phyloP scores from a whole-genome alignment of 2,797 vertebrate genomes.

The Hafferia zeledoni region DNA sequence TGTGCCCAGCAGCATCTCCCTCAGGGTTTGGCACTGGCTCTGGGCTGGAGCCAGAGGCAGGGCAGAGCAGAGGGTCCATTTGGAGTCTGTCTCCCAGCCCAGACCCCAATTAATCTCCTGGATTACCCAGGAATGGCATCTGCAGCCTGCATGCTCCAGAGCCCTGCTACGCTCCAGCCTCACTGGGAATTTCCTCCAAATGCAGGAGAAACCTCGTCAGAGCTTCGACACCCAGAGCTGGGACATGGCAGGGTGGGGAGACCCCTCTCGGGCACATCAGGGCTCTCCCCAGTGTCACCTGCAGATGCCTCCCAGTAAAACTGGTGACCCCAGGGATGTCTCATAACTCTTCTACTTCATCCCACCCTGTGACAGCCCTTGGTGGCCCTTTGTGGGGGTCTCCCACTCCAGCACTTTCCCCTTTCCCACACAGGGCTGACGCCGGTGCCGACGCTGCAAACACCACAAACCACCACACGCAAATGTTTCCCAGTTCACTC shows the following conservation, averaged over 20 bases:
- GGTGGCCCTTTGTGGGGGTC: not conserved
- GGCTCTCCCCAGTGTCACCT: not conserved
- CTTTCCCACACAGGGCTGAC: not conserved
- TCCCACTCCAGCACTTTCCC: not conserved
- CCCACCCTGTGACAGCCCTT: not conserved
- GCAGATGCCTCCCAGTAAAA: not conserved
- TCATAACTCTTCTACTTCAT: not conserved
- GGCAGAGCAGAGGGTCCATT: slow-evolving; percentile 26
- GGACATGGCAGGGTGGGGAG: rapidly evolving
- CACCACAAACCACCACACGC: not conserved
- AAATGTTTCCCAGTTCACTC: not conserved
- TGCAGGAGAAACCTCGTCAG: not conserved
- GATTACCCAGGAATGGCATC: slow-evolving; percentile 68
- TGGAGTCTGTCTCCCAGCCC: slow-evolving; percentile 26
- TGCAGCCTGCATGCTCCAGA: slow-evolving; percentile 11
- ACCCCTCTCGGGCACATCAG: not conserved
- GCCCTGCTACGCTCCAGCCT: not conserved
- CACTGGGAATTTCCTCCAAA: not conserved
- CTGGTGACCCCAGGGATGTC: not conserved
- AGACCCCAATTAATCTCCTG: slow-evolving; percentile 66
- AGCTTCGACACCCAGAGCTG: rapidly evolving
- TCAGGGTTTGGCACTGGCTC: not conserved
- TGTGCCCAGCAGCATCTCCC: not conserved
- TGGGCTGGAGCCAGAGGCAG: not conserved
- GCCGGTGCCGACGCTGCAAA: not conserved